A percentile compares a stretch with the other conserved stretches of the same genome.
Conservation (phyloP, 2,797 vertebrate species). For the Pseudotriccus pelzelni region DNA sequence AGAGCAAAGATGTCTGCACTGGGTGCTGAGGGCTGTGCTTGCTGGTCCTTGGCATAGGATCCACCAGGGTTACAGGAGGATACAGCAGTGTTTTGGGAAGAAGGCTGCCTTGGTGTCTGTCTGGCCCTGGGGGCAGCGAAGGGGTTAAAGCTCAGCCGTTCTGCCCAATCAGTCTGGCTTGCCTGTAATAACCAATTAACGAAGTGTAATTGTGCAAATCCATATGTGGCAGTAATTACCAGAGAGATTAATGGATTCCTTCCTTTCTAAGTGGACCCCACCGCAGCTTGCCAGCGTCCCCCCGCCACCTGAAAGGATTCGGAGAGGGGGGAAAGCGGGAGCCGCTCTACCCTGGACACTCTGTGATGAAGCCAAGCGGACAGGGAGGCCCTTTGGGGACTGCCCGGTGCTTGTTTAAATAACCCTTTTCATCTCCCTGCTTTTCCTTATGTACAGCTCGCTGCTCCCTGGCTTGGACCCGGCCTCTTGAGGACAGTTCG, state of each 20-base stretch:
- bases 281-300: neutral
- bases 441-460: neutral
- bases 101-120: neutral
- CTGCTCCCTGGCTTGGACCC: neutral
- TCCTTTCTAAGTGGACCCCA: constrained; percentile 15
- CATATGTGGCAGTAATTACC: constrained; percentile 69
- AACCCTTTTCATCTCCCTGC: constrained; percentile 46
- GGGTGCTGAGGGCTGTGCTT: neutral
- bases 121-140: neutral
- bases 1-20: neutral
- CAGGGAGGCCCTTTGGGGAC: neutral
- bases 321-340: neutral
- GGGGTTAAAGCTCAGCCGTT: constrained; percentile 38
- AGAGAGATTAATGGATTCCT: constrained; percentile 69
- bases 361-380: neutral
- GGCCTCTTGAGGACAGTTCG: constrained; percentile 5
- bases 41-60: neutral
- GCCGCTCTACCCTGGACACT: neutral
- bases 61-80: neutral
- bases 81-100: neutral
- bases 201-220: constrained; percentile 68
- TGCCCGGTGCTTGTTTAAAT: constrained; percentile 40
- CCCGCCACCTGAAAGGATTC: neutral
- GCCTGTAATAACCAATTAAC: constrained; percentile 67
- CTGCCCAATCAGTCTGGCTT: constrained; percentile 45